Evolutionary conservation across 2,888 invertebrate species (phyloP), one percentile per base, ranked within the genome.

Genomic region (Myopa testacea): DNA sequence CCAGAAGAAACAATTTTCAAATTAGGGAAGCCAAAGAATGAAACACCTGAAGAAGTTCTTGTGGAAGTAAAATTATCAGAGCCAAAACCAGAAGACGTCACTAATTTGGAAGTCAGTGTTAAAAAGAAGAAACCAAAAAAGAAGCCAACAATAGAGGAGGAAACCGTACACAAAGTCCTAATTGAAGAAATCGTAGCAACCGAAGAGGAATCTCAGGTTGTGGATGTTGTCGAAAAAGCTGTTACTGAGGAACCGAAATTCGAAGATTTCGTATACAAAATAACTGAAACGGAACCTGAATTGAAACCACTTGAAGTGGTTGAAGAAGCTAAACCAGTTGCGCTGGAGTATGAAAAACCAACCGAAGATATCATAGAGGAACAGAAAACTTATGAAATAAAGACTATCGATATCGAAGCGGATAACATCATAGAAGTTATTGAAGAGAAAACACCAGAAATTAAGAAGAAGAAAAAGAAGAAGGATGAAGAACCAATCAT

Each of bases 341-440:
- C 34, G 38, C 90, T 89, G 78, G 82, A 82, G 14, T 82, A 84
- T 45, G 86, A 85, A 81, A 87, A 87, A 83, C 83, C 83, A 2
- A 87, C 88, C 78, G 90, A 90, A 79, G 85, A 87, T 78, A 79
- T 87, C 7, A 86, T 86, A 26, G 86, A 87, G 71, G 86, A 87
- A 52, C 81, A 83, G 4, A 83, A 82, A 4, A 82, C 83, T 16
- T 58, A 62, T 34, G 82, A 86, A 78, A 79, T 85, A 16, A 88
- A 88, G 80, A 77, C 89, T 1, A 88, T 87, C 60, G 88, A 89
- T 6, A 78, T 88, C 14, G 82, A 86, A n/a, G 86, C 85, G 76
- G 62, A 74, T 5, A 79, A 81, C 19, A 81, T 85, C 70, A 83
- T 83, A 62, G 77, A 82, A 10, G 78, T 72, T 8, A 84, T 84